Evolutionary conservation across 2,797 vertebrate species (phyloP), one percentile per base, ranked within the genome.

Genomic region (Myotis pilosus): DNA sequence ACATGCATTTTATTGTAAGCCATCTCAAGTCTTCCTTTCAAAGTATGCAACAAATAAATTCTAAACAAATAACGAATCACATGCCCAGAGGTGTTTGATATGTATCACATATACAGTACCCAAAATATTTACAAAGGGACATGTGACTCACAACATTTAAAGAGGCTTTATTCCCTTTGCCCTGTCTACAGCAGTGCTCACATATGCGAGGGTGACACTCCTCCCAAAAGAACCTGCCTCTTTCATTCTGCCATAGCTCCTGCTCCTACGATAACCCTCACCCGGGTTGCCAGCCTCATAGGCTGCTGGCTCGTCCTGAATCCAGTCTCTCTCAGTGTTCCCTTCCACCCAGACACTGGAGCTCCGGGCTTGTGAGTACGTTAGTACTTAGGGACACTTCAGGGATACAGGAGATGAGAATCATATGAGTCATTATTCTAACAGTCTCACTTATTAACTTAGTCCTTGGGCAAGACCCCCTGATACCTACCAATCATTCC

Each of bases 401-500:
- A 85, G 78, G 86, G 71, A 75, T 92, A 41, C 74, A 86, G 13
- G 25, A 79, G 41, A 44, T 19, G 30, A 60, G 41, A 23, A 68
- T 25, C 75, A 33, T 17, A 25, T 94, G 95, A 95, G 69, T 95
- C 96, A 95, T 95, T 97, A 89, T 96, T 96, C 71, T 92, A 94
- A 96, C 94, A 89, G 80, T 76, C 92, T 49, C 88, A 87, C 51
- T 89, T 93, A 97, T 93, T 95, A 98, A 96, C 36, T 92, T 87
- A 92, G n/a, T 41, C 81, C 87, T 55, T 79, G 94, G 64, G 92
- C 64, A 44, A 95, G 92, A 91, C 80, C 82, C 83, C 90, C 78
- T 36, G 94, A 74, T 96, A 93, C 75, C 82, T 82, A 97, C 89
- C 85, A 95, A 93, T 94, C 95, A 96, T 93, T 83, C 95, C 66